These are phyloP conservation scores for Cranoglanis bouderius DNA, from an alignment of 2,113 vertebrate genomes.

Conservation along the genomic window DNA sequence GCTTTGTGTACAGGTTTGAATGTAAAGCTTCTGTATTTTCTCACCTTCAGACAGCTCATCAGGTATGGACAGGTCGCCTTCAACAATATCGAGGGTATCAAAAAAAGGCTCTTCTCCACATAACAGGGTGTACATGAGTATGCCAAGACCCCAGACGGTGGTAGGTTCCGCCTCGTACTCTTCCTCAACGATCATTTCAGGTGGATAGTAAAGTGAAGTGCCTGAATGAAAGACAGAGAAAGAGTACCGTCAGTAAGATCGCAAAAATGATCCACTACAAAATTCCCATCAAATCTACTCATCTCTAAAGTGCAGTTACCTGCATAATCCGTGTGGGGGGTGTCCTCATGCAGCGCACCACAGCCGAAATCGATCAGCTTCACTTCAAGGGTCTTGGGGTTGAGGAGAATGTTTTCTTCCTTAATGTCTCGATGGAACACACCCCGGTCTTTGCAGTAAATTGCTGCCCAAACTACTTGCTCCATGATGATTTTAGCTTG, in stretches of 20 bases:
- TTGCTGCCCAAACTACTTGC: constrained; percentile 56
- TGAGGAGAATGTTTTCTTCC: constrained; percentile 49
- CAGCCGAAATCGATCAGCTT: constrained; percentile 71
- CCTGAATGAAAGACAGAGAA: neutral
- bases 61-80: neutral
- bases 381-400: constrained; percentile 58
- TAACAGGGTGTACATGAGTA: neutral
- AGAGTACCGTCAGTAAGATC: neutral
- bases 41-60: neutral
- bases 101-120: neutral
- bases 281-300: neutral
- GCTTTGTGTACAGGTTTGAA: neutral
- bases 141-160: neutral
- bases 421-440: constrained; percentile 56
- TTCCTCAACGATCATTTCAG: neutral
- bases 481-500: constrained; percentile 53
- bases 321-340: neutral
- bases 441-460: constrained; percentile 59
- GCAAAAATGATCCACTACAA: neutral
- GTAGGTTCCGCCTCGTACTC: neutral
- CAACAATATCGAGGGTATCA: neutral
- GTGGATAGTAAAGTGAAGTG: neutral
- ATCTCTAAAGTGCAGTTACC: neutral
- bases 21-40: neutral
- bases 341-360: constrained; percentile 18